Percentiles rank a stretch among this genome's conserved stretches.
Evolutionary conservation across 2,888 invertebrate genomes (phyloP).

Genomic region (Drosophila merina): DNA sequence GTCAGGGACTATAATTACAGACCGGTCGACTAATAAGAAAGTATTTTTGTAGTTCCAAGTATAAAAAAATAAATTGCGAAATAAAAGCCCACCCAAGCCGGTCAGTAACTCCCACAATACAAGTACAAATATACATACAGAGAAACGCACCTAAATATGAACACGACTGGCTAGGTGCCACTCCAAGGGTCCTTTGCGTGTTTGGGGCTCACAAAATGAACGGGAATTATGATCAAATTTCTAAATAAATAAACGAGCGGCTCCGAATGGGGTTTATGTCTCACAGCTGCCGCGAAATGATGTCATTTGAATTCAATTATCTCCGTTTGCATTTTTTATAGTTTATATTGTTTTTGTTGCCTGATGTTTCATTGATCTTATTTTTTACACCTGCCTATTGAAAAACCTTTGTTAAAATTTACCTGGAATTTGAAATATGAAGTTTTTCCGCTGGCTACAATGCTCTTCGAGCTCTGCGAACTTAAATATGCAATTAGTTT

Average conservation of each 20-base stretch:
- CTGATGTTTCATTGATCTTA: background rate
- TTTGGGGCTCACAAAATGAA: slow-evolving; percentile 54
- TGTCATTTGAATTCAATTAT: slow-evolving; percentile 68
- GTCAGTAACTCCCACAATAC: slow-evolving; percentile 52
- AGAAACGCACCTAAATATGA: slow-evolving; percentile 12
- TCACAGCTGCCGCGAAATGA: slow-evolving; percentile 59
- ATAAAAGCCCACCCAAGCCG: slow-evolving; percentile 40
- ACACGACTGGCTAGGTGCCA: slow-evolving; percentile 6
- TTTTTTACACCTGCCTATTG: background rate
- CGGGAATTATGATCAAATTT: slow-evolving; percentile 52
- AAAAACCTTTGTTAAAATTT: background rate
- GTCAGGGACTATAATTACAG: slow-evolving; percentile 61
- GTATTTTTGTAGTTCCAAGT: slow-evolving; percentile 45
- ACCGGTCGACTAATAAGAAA: slow-evolving; percentile 44
- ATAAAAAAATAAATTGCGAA: slow-evolving; percentile 6
- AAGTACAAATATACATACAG: slow-evolving; percentile 18
- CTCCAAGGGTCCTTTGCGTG: slow-evolving; percentile 60
- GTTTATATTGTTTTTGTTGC: slow-evolving; percentile 4
- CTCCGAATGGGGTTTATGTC: slow-evolving; percentile 47
- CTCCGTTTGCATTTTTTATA: slow-evolving; percentile 35
- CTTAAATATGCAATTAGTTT: background rate
- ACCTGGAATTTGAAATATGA: background rate
- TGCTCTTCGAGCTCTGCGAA: background rate
- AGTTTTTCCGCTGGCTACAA: background rate
- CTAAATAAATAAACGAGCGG: slow-evolving; percentile 58